A percentile compares a stretch with the other conserved stretches of the same genome.
These are phyloP conservation scores for Crotalus tigris DNA, from an alignment of 2,113 vertebrate genomes.

Conservation along the genomic window DNA sequence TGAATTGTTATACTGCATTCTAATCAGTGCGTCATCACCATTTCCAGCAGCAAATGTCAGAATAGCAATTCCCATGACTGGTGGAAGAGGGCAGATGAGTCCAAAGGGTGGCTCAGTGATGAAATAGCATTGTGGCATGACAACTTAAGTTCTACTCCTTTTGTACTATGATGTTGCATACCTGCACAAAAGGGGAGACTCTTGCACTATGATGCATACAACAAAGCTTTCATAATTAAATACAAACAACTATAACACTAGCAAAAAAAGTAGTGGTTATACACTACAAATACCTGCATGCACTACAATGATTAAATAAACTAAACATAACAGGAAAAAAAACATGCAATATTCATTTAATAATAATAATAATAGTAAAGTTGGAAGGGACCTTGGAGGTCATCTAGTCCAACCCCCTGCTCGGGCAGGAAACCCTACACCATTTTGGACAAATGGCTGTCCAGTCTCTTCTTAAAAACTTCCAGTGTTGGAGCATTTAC, in stretches of 20 bases:
- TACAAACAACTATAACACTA: background rate
- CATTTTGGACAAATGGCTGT: too few relatives aligned
- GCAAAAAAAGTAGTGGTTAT: background rate
- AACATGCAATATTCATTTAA: background rate
- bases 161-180: background rate
- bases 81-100: background rate
- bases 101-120: background rate
- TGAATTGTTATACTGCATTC: too few relatives aligned
- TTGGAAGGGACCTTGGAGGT: too few relatives aligned
- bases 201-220: background rate
- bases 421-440: too few relatives aligned
- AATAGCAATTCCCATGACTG: background rate
- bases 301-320: background rate
- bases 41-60: background rate
- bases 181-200: background rate
- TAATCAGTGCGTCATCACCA: too few relatives aligned
- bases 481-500: too few relatives aligned
- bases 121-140: background rate
- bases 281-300: background rate
- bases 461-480: too few relatives aligned
- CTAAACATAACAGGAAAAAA: background rate
- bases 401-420: too few relatives aligned
- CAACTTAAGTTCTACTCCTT: background rate
- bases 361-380: too few relatives aligned
- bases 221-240: background rate